Conservation (phyloP, 92 coral and sea anemone species). For the Virgularia gustaviana region DNA sequence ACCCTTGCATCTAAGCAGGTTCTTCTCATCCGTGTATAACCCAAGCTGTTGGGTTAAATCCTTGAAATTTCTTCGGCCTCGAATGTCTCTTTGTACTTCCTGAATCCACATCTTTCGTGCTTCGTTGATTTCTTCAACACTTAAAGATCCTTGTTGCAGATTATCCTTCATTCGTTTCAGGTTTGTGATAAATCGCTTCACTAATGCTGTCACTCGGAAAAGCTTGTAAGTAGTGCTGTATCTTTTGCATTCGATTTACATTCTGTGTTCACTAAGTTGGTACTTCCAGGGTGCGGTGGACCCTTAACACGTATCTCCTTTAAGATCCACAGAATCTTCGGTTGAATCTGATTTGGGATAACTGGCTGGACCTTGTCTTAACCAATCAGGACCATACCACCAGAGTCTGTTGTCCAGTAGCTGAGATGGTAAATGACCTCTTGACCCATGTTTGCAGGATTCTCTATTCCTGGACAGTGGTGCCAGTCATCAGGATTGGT, state of each 20-base stretch:
- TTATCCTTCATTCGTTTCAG: background rate
- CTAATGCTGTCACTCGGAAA: no score
- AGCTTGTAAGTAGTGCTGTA: background rate
- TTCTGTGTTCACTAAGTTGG: slow-evolving; percentile 13
- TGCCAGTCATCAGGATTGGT: background rate
- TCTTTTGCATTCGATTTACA: background rate
- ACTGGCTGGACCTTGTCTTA: slow-evolving; percentile 10
- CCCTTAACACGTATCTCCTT: slow-evolving; percentile 2
- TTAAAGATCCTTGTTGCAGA: background rate
- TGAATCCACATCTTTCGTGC: slow-evolving; percentile 46
- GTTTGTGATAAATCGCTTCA: no score
- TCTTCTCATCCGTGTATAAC: slow-evolving; percentile 42
- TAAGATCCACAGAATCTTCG: background rate
- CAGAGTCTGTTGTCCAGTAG: background rate
- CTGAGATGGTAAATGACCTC: slow-evolving; percentile 24
- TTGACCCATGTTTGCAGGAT: slow-evolving; percentile 24
- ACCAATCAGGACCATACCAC: slow-evolving; percentile 41
- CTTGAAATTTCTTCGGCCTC: slow-evolving; percentile 31
- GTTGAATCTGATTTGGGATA: slow-evolving; percentile 18
- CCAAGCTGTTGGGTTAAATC: slow-evolving; percentile 53
- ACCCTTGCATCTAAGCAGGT: slow-evolving; percentile 48
- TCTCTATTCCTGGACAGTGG: background rate
- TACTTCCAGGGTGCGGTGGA: background rate
- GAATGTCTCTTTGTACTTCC: slow-evolving; percentile 43
- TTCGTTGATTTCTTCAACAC: slow-evolving; percentile 40